These are phyloP conservation scores for Narcine bancroftii DNA, from an alignment of 2,113 vertebrate genomes.

Conservation along the genomic window DNA sequence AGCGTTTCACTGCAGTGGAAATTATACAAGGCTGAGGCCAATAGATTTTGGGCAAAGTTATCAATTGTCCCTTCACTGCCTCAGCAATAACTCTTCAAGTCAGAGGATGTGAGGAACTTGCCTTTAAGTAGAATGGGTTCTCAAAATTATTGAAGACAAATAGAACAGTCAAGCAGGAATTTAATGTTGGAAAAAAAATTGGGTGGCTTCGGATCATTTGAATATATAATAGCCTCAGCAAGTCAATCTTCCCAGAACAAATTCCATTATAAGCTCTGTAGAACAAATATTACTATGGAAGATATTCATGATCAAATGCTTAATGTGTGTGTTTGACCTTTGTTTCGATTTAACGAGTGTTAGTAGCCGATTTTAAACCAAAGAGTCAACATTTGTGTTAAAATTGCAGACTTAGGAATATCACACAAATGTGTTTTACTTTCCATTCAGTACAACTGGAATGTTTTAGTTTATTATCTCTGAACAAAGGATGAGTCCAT, in stretches of 20 bases:
- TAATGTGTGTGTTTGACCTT: constrained; percentile 28
- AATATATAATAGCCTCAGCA: background rate
- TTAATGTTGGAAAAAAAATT: background rate
- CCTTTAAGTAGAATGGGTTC: background rate
- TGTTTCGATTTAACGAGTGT: background rate
- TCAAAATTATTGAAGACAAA: background rate
- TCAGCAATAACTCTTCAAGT: background rate
- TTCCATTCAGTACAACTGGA: background rate
- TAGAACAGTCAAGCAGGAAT: background rate
- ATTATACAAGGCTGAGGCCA: too few relatives aligned
- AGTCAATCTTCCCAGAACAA: background rate
- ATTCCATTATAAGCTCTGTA: constrained; percentile 21
- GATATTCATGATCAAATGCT: background rate
- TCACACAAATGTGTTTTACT: too few relatives aligned
- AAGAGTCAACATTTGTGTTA: background rate
- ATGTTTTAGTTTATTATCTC: background rate
- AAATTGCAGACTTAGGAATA: background rate
- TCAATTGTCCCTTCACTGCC: background rate
- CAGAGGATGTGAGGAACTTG: background rate
- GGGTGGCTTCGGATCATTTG: background rate
- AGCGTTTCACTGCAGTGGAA: too few relatives aligned
- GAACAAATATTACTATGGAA: constrained; percentile 1
- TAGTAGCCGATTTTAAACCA: constrained; percentile 24
- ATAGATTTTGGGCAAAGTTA: too few relatives aligned
- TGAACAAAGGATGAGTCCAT: too few relatives aligned